Percentiles rank a stretch among this genome's conserved stretches.
Conservation (phyloP, 2,888 invertebrate species). For the Harpalus rufipes region DNA sequence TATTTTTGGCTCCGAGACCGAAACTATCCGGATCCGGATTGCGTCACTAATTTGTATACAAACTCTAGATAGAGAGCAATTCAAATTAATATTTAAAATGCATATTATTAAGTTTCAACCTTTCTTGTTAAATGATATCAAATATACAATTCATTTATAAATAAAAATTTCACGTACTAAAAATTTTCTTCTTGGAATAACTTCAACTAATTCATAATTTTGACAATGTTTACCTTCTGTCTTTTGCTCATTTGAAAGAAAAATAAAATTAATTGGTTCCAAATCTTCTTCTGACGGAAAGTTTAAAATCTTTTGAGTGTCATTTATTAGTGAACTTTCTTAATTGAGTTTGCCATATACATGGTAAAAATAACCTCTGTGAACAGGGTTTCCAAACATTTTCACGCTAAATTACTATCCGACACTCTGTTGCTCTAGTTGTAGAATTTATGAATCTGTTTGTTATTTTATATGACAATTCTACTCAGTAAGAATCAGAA, state of each 20-base stretch:
- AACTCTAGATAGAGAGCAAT: too few species aligned
- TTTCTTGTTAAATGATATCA: too few species aligned
- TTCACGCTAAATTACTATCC: slow-evolving; percentile 12
- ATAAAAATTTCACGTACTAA: slow-evolving; percentile 9
- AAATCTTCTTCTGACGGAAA: slow-evolving; percentile 18
- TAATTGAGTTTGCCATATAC: slow-evolving; percentile 54
- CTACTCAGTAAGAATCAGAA: neutral
- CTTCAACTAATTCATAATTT: neutral
- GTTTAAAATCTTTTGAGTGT: slow-evolving; percentile 42
- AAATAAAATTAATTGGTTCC: slow-evolving; percentile 42
- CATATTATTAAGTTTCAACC: too few species aligned
- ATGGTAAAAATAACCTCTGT: slow-evolving; percentile 36
- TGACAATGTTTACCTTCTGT: slow-evolving; percentile 40
- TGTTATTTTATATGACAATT: slow-evolving; percentile 11
- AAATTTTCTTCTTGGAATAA: neutral
- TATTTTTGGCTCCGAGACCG: too few species aligned
- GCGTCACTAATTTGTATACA: too few species aligned
- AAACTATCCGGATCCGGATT: too few species aligned
- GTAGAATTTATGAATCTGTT: slow-evolving; percentile 10
- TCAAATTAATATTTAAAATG: too few species aligned
- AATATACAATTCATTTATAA: neutral
- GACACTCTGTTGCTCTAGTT: neutral
- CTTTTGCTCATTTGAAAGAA: slow-evolving; percentile 22
- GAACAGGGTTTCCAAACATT: slow-evolving; percentile 38
- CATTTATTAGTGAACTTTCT: slow-evolving; percentile 46